Evolutionary conservation across 1,140 invertebrate species (phyloP).

Genomic region (Caenorhabditis tropicalis): DNA sequence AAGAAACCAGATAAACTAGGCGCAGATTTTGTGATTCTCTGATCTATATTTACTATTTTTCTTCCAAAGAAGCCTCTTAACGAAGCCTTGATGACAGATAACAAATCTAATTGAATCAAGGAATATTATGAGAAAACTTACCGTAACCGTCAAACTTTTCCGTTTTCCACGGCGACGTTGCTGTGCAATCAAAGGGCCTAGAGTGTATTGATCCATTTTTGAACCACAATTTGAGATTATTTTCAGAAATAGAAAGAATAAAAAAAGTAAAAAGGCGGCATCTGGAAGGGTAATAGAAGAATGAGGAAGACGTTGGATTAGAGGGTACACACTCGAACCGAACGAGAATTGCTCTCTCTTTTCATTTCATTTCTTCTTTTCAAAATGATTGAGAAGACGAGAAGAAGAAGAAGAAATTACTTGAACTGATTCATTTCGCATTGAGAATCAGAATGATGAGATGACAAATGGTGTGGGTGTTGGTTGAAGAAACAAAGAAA

Average conservation of each 20-base stretch:
- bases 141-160: conserved; percentile 30
- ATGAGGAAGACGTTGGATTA: conserved; percentile 19
- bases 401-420: background rate
- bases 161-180: conserved; percentile 9
- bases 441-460: background rate
- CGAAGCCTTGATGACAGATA: conserved; percentile 9
- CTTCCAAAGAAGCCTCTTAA: background rate
- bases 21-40: background rate
- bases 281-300: background rate
- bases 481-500: background rate
- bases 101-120: background rate
- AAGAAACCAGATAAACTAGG: no score
- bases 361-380: background rate
- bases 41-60: background rate
- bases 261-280: conserved; percentile 10
- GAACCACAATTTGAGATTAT: background rate
- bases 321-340: conserved; percentile 40
- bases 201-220: conserved; percentile 12
- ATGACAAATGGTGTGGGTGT: background rate
- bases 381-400: background rate
- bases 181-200: conserved; percentile 4
- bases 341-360: background rate
- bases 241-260: background rate
- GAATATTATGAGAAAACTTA: background rate
- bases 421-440: conserved; percentile 18